These are phyloP conservation scores for Ornithorhynchus anatinus DNA, from an alignment of 2,113 vertebrate species.

Conservation along the genomic window DNA sequence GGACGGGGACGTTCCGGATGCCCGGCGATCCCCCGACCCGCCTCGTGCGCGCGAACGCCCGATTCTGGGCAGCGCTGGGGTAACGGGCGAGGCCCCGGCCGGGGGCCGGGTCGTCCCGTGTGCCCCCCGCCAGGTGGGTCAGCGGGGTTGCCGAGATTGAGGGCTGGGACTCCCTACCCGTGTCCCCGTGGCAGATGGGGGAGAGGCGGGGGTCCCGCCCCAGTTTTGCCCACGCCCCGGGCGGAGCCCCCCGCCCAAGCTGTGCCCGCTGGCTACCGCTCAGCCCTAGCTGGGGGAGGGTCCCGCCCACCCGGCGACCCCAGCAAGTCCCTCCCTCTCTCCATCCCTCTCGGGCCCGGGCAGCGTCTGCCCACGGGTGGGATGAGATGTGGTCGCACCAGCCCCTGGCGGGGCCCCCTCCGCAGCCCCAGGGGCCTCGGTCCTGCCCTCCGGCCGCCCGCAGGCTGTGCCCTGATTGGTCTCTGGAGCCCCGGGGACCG, in stretches of 20 bases:
- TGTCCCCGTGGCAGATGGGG: no score
- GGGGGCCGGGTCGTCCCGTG: not conserved
- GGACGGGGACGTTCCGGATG: no score
- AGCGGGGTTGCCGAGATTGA: not conserved
- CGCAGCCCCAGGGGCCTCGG: not conserved
- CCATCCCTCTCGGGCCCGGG: no score
- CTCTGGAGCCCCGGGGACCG: not conserved
- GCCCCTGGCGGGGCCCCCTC: not conserved
- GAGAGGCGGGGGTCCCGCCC: not conserved
- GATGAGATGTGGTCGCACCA: not conserved
- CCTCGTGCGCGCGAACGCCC: no score
- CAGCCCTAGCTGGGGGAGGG: not conserved
- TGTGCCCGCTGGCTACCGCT: not conserved
- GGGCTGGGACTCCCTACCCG: not conserved
- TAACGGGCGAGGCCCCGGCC: not conserved
- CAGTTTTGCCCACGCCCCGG: not conserved
- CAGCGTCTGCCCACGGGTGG: no score
- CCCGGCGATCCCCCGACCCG: no score
- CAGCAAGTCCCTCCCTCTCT: no score
- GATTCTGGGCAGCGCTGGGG: no score
- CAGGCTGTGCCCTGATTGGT: no score
- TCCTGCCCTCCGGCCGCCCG: no score
- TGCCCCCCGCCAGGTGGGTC: not conserved
- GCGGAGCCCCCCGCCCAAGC: not conserved
- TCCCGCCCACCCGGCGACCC: not conserved